Percentiles rank a stretch among this genome's conserved stretches.
Evolutionary conservation across 2,113 vertebrate species (phyloP).

Genomic region (Petroica traversi): DNA sequence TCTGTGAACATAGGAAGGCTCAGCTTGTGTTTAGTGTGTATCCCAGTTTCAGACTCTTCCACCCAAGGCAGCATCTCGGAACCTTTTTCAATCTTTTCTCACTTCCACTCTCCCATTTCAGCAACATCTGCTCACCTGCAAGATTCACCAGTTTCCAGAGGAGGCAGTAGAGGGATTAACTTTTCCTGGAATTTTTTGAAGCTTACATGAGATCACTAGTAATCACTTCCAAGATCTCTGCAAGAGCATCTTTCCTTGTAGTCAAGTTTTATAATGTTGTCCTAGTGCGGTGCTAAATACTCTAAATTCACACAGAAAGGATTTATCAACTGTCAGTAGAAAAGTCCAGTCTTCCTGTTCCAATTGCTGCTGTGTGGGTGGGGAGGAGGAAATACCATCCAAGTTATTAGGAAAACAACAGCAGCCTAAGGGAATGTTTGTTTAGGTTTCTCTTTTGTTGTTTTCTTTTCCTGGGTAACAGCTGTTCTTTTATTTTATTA

Average conservation of each 20-base stretch:
- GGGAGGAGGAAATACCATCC: not conserved
- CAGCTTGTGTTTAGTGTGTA: not conserved
- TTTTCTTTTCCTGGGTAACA: not conserved
- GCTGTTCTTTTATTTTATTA: not conserved
- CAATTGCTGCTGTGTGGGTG: not conserved
- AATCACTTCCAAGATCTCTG: not conserved
- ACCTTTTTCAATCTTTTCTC: not conserved
- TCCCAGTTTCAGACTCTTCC: not conserved
- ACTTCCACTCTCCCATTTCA: not conserved
- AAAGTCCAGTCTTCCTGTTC: not conserved
- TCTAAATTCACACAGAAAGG: not conserved
- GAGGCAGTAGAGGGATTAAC: not conserved
- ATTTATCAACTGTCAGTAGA: not conserved
- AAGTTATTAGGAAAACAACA: constrained; percentile 3
- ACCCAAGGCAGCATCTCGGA: not conserved
- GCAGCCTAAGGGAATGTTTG: constrained; percentile 19
- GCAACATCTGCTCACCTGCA: not conserved
- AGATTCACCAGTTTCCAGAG: not conserved
- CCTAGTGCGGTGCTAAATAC: not conserved
- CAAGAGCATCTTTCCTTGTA: not conserved
- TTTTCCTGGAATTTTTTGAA: not conserved
- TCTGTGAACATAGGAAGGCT: not conserved
- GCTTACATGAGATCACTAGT: not conserved
- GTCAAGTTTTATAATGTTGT: not conserved
- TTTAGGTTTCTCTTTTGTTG: not conserved